Conservation (phyloP, 2,797 vertebrate genomes). For the Trachurus trachurus region DNA sequence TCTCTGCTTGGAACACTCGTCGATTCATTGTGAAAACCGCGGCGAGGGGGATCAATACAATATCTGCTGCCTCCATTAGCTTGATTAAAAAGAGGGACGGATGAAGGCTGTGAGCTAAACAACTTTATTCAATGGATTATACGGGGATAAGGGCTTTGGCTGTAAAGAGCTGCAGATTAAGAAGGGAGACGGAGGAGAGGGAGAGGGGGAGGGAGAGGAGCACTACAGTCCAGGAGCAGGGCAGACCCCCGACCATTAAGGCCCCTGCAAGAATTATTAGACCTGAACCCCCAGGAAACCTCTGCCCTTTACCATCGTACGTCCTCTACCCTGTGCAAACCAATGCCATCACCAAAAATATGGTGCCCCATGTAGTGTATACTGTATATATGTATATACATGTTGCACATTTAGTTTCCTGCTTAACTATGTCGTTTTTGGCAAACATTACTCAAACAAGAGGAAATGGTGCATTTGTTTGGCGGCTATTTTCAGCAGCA, state of each 20-base stretch:
- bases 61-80: slow-evolving; percentile 94
- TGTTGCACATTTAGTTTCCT: too few relatives aligned
- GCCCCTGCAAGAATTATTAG: background rate
- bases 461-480: too few relatives aligned
- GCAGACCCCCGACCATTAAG: background rate
- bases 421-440: too few relatives aligned
- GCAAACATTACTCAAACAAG: too few relatives aligned
- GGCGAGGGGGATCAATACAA: slow-evolving; percentile 90
- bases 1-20: slow-evolving; percentile 87
- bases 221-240: background rate
- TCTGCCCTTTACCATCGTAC: too few relatives aligned
- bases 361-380: too few relatives aligned
- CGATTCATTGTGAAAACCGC: slow-evolving; percentile 88
- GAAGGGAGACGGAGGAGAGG: slow-evolving; percentile 21
- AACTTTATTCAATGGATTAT: slow-evolving; percentile 92
- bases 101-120: slow-evolving; percentile 82
- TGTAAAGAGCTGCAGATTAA: slow-evolving; percentile 40
- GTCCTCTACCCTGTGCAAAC: too few relatives aligned
- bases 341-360: too few relatives aligned
- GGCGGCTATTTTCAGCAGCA: too few relatives aligned
- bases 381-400: too few relatives aligned
- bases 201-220: slow-evolving; percentile 20
- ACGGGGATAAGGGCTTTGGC: slow-evolving; percentile 84
- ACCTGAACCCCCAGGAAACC: background rate
- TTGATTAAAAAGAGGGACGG: slow-evolving; percentile 89